Conservation (phyloP, 2,797 vertebrate species). For the Ctenopoma multispine region DNA sequence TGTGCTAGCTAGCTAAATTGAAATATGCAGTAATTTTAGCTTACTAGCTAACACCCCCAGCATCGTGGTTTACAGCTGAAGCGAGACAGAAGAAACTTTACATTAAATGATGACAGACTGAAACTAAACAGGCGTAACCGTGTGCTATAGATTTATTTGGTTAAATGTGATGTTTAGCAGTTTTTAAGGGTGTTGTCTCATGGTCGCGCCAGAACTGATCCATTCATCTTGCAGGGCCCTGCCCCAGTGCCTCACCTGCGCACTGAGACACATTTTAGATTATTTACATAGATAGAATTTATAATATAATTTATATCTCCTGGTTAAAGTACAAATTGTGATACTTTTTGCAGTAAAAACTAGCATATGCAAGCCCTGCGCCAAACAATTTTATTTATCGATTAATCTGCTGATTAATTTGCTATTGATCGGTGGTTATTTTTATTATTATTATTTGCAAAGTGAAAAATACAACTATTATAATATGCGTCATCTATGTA, state of each 20-base stretch:
- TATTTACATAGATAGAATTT: too few relatives aligned
- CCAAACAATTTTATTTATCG: background rate
- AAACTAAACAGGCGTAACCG: background rate
- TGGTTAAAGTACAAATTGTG: background rate
- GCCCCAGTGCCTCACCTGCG: slow-evolving; percentile 33
- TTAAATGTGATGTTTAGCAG: background rate
- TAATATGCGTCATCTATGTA: too few relatives aligned
- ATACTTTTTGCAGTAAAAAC: background rate
- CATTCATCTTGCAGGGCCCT: slow-evolving; percentile 62
- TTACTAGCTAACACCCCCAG: slow-evolving; percentile 45
- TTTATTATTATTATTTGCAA: too few relatives aligned
- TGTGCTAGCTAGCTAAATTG: slow-evolving; percentile 1
- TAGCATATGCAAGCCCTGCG: background rate
- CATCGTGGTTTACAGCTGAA: slow-evolving; percentile 38
- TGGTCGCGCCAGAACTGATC: slow-evolving; percentile 17
- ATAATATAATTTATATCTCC: too few relatives aligned
- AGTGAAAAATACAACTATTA: too few relatives aligned
- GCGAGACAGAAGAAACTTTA: background rate
- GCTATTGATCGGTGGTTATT: too few relatives aligned
- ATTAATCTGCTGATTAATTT: too few relatives aligned
- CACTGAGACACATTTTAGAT: background rate
- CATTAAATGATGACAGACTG: background rate
- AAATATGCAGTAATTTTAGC: slow-evolving; percentile 44
- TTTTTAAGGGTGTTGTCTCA: background rate
- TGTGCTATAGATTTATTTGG: rapidly evolving